Percentiles rank a stretch among this genome's conserved stretches.
These are phyloP conservation scores for Cyclina sinensis DNA, from an alignment of 1,140 invertebrate genomes.

Conservation along the genomic window DNA sequence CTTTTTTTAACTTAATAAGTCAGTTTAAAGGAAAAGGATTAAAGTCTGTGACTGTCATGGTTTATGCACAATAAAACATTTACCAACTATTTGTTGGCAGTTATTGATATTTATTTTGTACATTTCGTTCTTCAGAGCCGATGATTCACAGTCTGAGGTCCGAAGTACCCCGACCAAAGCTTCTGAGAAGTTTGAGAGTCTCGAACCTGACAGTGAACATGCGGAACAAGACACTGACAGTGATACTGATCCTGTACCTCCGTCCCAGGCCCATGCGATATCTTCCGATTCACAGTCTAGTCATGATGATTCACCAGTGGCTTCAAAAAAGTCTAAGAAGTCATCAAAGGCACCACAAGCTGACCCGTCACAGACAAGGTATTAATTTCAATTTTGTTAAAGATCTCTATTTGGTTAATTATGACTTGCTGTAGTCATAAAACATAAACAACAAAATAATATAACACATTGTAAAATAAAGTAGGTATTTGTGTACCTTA, in stretches of 20 bases:
- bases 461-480: neutral
- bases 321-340: slow-evolving; percentile 42
- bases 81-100: neutral
- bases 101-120: slow-evolving; percentile 47
- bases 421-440: slow-evolving; percentile 16
- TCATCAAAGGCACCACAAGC: slow-evolving; percentile 37
- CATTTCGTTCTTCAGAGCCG: neutral
- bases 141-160: neutral
- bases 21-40: too few relatives aligned
- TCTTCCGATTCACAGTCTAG: slow-evolving; percentile 2
- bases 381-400: slow-evolving; percentile 42
- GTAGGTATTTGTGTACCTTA: neutral
- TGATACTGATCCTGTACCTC: slow-evolving; percentile 37
- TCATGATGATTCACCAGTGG: slow-evolving; percentile 37
- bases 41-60: too few relatives aligned
- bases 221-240: neutral
- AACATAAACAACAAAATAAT: neutral
- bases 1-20: neutral
- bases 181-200: slow-evolving; percentile 42
- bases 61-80: too few relatives aligned
- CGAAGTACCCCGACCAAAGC: slow-evolving; percentile 24
- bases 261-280: slow-evolving; percentile 34
- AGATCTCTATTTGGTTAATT: slow-evolving; percentile 22
- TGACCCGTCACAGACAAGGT: slow-evolving; percentile 51
- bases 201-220: slow-evolving; percentile 52